Conservation (phyloP, 2,888 invertebrate species). For the Siphonodentalium dalli region DNA sequence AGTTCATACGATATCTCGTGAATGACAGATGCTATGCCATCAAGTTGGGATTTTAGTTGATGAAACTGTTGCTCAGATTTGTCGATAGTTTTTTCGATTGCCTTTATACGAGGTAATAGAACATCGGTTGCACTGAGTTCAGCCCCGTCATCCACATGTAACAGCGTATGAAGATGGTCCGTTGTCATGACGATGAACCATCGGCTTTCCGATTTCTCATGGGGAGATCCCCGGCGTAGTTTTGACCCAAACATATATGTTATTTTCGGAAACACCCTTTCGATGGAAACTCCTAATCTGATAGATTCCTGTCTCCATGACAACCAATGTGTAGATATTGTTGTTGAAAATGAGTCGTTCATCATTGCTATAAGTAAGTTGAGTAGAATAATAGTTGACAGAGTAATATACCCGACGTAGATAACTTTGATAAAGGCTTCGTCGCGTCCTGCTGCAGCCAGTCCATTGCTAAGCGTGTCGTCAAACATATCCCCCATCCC, state of each 20-base stretch:
- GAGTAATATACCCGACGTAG: slow-evolving; percentile 55
- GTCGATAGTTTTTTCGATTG: no score
- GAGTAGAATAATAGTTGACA: slow-evolving; percentile 50
- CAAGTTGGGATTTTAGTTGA: no score
- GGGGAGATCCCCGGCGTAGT: no score
- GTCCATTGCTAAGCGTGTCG: slow-evolving; percentile 36
- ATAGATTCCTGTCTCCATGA: slow-evolving; percentile 60
- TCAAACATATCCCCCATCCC: slow-evolving; percentile 57
- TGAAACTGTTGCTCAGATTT: no score
- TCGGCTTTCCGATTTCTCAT: no score
- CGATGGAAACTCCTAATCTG: slow-evolving; percentile 54
- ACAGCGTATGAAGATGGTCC: no score
- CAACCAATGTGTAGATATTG: slow-evolving; percentile 44
- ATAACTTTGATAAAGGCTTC: slow-evolving; percentile 41
- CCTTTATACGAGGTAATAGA: no score
- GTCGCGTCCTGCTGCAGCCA: slow-evolving; percentile 34
- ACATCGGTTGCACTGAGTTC: no score
- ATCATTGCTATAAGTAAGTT: slow-evolving; percentile 60
- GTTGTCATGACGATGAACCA: no score
- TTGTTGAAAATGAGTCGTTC: slow-evolving; percentile 55
- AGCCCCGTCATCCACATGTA: no score
- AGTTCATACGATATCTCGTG: no score
- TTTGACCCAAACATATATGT: slow-evolving; percentile 30
- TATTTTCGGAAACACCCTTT: slow-evolving; percentile 38
- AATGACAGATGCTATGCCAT: no score